Percentiles rank a stretch among this genome's conserved stretches.
Evolutionary conservation across 2,797 vertebrate species (phyloP).

Genomic region (Coccyzus lansbergi): DNA sequence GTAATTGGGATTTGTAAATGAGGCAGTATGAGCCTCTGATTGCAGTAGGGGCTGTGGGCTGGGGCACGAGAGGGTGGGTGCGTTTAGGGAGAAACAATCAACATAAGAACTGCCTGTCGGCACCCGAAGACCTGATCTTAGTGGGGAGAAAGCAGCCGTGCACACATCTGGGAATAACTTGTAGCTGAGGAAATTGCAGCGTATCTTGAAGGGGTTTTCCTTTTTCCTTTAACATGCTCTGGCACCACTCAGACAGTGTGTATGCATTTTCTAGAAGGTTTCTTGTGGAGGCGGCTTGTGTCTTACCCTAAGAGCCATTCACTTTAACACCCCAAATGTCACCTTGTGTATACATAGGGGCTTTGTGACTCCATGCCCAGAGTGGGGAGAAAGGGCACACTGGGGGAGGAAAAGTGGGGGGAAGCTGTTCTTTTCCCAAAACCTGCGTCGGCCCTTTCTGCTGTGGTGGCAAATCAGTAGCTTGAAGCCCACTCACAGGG

Average conservation of each 20-base stretch:
- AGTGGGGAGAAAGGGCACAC: not conserved
- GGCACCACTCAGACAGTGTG: not conserved
- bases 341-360: not conserved
- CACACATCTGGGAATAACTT: not conserved
- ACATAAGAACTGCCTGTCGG: not conserved
- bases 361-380: accelerated
- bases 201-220: not conserved
- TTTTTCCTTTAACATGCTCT: not conserved
- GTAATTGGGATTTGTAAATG: not conserved
- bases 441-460: not conserved
- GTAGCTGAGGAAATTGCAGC: not conserved
- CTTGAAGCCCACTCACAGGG: not conserved
- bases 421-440: not conserved
- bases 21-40: not conserved
- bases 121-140: not conserved
- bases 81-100: not conserved
- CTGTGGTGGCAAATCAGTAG: not conserved
- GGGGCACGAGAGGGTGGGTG: not conserved
- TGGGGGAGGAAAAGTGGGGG: not conserved
- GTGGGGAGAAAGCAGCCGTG: not conserved
- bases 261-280: not conserved
- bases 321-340: not conserved
- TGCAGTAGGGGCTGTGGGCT: not conserved
- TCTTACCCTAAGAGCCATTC: not conserved
- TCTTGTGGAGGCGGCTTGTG: not conserved